Percentiles rank a stretch among this genome's conserved stretches.
phyloP scores from a whole-genome alignment of 2,797 vertebrate species.

The Urocyon cinereoargenteus region DNA sequence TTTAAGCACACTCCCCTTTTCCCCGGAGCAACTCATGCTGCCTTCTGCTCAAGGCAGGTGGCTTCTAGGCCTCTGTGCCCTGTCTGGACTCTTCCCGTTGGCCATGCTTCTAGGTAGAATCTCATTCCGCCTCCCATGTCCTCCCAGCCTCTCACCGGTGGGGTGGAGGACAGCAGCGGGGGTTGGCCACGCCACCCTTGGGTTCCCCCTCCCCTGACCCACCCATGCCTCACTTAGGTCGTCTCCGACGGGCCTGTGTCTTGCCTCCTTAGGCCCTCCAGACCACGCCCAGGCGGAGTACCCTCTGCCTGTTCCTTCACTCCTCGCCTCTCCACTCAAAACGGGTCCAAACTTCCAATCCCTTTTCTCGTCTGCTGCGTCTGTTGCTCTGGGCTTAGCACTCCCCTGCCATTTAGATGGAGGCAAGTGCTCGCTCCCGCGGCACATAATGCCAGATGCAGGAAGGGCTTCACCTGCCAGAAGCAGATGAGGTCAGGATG shows the following conservation, averaged over 20 bases:
- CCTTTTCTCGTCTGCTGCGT: background rate
- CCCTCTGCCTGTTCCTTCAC: background rate
- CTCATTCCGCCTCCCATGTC: background rate
- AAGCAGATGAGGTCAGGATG: background rate
- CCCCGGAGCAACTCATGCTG: background rate
- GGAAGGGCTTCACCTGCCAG: background rate
- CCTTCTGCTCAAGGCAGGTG: background rate
- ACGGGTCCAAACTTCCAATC: background rate
- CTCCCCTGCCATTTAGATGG: background rate
- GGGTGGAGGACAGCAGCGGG: background rate
- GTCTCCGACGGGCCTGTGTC: background rate
- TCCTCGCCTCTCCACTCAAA: background rate
- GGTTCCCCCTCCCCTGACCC: background rate
- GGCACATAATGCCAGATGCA: background rate
- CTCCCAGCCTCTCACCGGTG: background rate
- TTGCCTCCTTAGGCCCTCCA: background rate
- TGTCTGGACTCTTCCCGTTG: background rate
- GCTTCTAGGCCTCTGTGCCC: background rate
- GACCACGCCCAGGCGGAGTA: background rate
- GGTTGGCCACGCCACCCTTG: no score
- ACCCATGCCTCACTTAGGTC: background rate
- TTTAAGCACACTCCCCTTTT: background rate
- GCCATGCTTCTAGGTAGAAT: rapidly evolving
- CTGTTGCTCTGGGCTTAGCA: background rate
- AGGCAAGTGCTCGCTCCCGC: rapidly evolving